Conservation (phyloP, 2,888 invertebrate species). For the Pollenia angustigena region DNA sequence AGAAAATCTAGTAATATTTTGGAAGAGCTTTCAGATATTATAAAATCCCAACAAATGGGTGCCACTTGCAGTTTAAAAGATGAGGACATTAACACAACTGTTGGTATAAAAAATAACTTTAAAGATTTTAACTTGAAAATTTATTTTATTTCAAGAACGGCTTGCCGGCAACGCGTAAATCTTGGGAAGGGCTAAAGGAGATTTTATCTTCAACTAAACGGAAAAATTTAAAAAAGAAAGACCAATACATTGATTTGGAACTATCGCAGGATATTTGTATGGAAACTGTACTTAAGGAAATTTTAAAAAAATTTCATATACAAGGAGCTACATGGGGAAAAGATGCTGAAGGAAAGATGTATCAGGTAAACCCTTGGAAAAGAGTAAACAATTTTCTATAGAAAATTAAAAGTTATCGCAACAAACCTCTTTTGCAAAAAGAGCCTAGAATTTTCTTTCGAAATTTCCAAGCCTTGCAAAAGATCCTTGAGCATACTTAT, state of each 20-base stretch:
- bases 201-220: conserved; percentile 74
- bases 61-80: conserved; percentile 56
- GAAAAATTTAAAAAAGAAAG: conserved; percentile 70
- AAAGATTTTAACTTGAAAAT: too few species aligned
- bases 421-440: too few species aligned
- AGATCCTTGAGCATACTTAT: not conserved
- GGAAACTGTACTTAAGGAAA: conserved; percentile 85
- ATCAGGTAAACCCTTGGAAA: conserved; percentile 82
- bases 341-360: conserved; percentile 85
- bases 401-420: too few species aligned
- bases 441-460: too few species aligned
- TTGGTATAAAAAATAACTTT: conserved; percentile 31
- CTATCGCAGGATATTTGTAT: conserved; percentile 78
- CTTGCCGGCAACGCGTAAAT: conserved; percentile 70
- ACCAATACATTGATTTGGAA: conserved; percentile 69
- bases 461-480: not conserved
- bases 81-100: conserved; percentile 53
- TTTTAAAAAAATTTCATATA: conserved; percentile 85
- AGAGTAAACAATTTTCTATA: too few species aligned
- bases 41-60: conserved; percentile 39
- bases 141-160: conserved; percentile 47
- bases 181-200: conserved; percentile 75
- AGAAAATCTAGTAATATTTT: conserved; percentile 65
- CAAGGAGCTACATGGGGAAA: conserved; percentile 86
- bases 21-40: conserved; percentile 4